Base-by-base conservation (phyloP, 2,888 invertebrate species). In the Dascillus cervinus region DNA sequence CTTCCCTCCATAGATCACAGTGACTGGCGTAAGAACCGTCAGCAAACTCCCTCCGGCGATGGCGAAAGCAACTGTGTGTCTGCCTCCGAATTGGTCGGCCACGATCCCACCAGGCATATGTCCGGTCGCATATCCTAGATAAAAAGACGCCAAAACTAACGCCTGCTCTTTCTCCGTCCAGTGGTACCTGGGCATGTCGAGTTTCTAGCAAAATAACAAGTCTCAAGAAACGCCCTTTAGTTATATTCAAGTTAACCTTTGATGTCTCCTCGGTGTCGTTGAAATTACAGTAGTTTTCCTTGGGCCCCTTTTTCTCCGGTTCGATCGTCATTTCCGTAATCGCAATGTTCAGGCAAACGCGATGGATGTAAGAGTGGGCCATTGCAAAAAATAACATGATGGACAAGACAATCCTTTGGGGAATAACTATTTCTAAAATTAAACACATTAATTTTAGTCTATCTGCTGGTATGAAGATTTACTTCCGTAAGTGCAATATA, bases 321-420 rank as follows among this genome's bases (percentile, higher is more conserved):
- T n/a, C n/a, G n/a, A n/a, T n/a, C n/a, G n/a, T n/a, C 66, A 67
- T 67, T 49, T 66, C 63, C 3, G 65, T 65, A 11, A 67, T 65
- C 9, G 66, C 66, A 17, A 67, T 47, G 14, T 60, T 63, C 5
- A 67, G 46, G 2, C 60, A 60, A 4, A 60, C 58, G 11, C 66
- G 46, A 62, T 64, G 64, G 0, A 64, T 58, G 39, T 66, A 67
- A 1, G 65, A 63, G 39, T 63, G 63, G 11, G 62, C 60, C 2
- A 67, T 52, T 0, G 64, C 66, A 20, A 66, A 44, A 42, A 66
- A 65, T 13, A 63, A 64, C 66, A 67, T 65, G 2, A 61, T 43
- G 27, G 79, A 72, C 52, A 82, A 61, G 35, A 82, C 72, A 62
- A 79, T 79, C 35, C 82, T 68, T 52, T 82, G 82, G 1, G 79